phyloP scores from a whole-genome alignment of 1,140 invertebrate genomes.

The Venturia canescens region DNA sequence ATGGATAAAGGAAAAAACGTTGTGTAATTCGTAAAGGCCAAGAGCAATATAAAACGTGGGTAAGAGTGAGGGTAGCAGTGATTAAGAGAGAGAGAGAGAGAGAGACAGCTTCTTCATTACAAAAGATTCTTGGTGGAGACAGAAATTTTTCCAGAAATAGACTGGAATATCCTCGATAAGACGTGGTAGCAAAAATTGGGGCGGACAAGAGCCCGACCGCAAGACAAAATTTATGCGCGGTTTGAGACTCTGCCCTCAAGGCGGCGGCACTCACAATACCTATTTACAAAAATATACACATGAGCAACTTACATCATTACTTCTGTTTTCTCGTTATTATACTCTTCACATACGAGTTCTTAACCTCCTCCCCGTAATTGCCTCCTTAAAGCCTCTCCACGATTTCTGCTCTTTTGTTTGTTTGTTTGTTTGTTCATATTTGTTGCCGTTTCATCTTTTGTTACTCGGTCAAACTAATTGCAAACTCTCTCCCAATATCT shows the following conservation, averaged over 20 bases:
- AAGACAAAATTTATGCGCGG: constrained; percentile 31
- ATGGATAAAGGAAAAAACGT: constrained; percentile 31
- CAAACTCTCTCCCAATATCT: constrained; percentile 41
- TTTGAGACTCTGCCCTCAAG: constrained; percentile 64
- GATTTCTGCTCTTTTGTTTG: constrained; percentile 36
- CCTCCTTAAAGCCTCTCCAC: constrained; percentile 49
- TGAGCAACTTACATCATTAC: constrained; percentile 73
- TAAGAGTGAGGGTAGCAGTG: constrained; percentile 30
- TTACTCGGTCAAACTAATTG: constrained; percentile 33
- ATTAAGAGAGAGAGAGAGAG: constrained; percentile 38
- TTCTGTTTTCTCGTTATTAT: constrained; percentile 50
- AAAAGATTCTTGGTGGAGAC: constrained; percentile 47
- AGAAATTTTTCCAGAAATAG: constrained; percentile 56
- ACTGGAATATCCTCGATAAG: constrained; percentile 66
- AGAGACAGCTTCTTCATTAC: constrained; percentile 33
- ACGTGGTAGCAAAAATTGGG: constrained; percentile 73
- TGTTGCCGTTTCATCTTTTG: constrained; percentile 16
- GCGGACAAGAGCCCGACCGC: constrained; percentile 56
- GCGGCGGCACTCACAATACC: constrained; percentile 73
- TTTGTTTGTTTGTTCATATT: constrained; percentile 22
- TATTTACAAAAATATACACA: constrained; percentile 78
- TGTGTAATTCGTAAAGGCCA: not conserved
- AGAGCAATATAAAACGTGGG: not conserved
- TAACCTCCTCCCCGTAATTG: constrained; percentile 21
- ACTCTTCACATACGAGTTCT: constrained; percentile 22